These are phyloP conservation scores for Anser cygnoides DNA, from an alignment of 2,113 vertebrate genomes.

Conservation along the genomic window DNA sequence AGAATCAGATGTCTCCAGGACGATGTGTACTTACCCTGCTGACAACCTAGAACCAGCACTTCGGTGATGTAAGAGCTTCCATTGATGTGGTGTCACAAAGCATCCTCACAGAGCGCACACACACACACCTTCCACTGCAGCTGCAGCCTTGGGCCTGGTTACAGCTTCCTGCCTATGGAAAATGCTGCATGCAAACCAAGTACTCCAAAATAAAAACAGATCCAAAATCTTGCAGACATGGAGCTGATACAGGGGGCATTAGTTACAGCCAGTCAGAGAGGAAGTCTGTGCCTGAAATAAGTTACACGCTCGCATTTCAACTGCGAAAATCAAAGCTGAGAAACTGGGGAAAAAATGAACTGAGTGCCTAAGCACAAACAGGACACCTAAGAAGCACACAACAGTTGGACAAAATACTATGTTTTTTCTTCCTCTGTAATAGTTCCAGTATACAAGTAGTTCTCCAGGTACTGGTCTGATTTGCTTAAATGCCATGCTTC, in stretches of 20 bases:
- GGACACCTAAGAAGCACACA: neutral
- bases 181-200: neutral
- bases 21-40: neutral
- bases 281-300: neutral
- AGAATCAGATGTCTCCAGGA: neutral
- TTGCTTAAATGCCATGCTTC: neutral
- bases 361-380: neutral
- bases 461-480: neutral
- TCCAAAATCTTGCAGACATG: neutral
- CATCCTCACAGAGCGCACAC: neutral
- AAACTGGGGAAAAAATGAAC: neutral
- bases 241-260: neutral
- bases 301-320: neutral
- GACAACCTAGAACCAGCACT: neutral
- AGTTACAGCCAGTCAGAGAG: neutral
- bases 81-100: neutral
- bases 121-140: neutral
- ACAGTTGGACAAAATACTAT: neutral
- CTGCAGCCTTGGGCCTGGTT: neutral
- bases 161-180: neutral
- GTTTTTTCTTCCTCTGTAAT: neutral
- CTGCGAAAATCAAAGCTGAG: neutral
- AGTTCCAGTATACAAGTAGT: neutral
- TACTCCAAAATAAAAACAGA: neutral
- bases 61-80: neutral